These are phyloP conservation scores for Cataglyphis altisquamis DNA, from an alignment of 2,888 invertebrate genomes.

Conservation along the genomic window DNA sequence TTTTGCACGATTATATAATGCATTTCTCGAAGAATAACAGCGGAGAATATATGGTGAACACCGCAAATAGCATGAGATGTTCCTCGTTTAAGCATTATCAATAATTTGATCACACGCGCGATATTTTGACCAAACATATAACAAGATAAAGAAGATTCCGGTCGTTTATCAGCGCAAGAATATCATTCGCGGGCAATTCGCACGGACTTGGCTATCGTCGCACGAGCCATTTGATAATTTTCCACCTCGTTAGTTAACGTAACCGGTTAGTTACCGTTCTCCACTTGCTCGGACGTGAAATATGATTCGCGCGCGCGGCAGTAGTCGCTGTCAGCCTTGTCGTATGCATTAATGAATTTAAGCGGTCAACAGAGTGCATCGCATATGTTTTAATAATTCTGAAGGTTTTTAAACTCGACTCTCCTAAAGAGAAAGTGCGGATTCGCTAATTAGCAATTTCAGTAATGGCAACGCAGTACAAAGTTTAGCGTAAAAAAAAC, in stretches of 20 bases:
- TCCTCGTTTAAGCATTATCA: conserved; percentile 15
- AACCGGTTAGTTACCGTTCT: conserved; percentile 55
- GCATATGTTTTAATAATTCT: conserved; percentile 62
- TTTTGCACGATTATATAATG: conserved; percentile 1
- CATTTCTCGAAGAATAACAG: conserved; percentile 17
- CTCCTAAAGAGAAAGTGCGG: neutral
- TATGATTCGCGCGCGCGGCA: conserved; percentile 42
- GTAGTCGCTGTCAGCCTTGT: conserved; percentile 49
- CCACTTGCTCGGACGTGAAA: conserved; percentile 42
- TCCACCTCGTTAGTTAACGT: conserved; percentile 67
- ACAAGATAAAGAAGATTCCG: conserved; percentile 26
- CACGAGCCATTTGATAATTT: conserved; percentile 67
- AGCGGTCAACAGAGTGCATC: conserved; percentile 11
- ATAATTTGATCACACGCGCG: conserved; percentile 36
- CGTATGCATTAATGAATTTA: conserved; percentile 46
- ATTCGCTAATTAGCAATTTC: conserved; percentile 60
- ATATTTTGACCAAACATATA: conserved; percentile 19
- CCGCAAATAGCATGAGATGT: conserved; percentile 5
- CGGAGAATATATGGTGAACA: neutral
- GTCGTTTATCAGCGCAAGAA: conserved; percentile 30
- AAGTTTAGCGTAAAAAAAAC: conserved; percentile 51
- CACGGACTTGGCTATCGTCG: conserved; percentile 38
- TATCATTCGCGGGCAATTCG: conserved; percentile 53
- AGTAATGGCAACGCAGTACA: conserved; percentile 61
- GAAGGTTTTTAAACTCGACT: conserved; percentile 38